These are phyloP conservation scores for Rotaria macrura DNA, from an alignment of 2,888 invertebrate species.

Conservation along the genomic window DNA sequence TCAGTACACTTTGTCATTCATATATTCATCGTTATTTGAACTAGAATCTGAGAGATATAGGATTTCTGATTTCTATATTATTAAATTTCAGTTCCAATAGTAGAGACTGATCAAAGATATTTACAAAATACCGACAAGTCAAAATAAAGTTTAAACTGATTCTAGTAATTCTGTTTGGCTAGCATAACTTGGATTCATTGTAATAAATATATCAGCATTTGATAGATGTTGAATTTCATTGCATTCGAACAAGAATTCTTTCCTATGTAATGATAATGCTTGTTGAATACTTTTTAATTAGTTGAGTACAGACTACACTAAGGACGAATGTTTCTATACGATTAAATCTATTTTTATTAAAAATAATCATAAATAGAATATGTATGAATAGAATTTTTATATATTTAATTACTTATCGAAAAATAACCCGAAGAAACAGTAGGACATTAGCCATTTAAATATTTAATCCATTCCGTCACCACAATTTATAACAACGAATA, in stretches of 20 bases:
- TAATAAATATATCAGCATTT: conserved; percentile 53
- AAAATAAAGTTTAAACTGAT: conserved; percentile 95
- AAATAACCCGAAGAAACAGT: conserved; percentile 97
- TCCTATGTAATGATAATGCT: conserved; percentile 37
- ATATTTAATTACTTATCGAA: conserved; percentile 61
- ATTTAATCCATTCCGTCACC: conserved; percentile 90
- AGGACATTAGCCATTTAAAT: conserved; percentile 95
- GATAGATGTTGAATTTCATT: background rate
- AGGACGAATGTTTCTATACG: conserved; percentile 96
- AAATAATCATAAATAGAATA: too few species aligned
- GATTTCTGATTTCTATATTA: too few species aligned
- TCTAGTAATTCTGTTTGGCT: conserved; percentile 96
- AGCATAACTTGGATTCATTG: conserved; percentile 99
- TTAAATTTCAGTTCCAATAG: too few species aligned
- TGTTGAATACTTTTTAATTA: conserved; percentile 98
- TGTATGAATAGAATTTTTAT: background rate
- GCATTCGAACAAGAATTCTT: conserved; percentile 25
- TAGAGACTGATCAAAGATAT: background rate
- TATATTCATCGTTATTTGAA: too few species aligned
- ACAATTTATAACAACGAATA: conserved; percentile 63
- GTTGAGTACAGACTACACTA: conserved; percentile 96
- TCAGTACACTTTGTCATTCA: too few species aligned
- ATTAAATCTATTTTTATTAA: conserved; percentile 61
- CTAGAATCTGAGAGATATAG: too few species aligned
- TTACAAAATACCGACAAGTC: conserved; percentile 47